Base-by-base conservation (phyloP, 2,797 vertebrate genomes). In the Pelobates cultripes region DNA sequence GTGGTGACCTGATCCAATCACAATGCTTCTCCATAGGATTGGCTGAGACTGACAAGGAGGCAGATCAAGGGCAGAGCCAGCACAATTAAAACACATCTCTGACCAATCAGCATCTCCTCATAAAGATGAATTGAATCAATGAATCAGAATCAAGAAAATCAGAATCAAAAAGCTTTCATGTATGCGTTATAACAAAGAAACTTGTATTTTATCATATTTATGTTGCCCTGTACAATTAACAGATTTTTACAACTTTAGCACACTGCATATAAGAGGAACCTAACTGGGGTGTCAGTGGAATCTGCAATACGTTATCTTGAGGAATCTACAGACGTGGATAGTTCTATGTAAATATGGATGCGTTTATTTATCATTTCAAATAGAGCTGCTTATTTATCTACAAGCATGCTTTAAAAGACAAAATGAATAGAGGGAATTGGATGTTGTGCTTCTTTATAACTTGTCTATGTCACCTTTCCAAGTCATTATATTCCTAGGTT, bases 341-440 rank as follows among this genome's bases (percentile, higher is more conserved):
- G 77, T 86, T 84, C 75, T 80, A 86, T 86, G 86, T 87, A 86
- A 28, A 84, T 82, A 86, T 85, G 85, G 86, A 87, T 89, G 70
- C 85, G 87, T 85, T 3, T 80, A 70, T 66, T 69, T 88, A 87
- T 85, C 88, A 89, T 85, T 85, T 79, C 75, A 64, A 85, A 87
- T 87, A 77, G 76, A 86, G 85, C 84, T 64, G 45, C 80, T 85
- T 85, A 85, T 85, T 89, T 87, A 78, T 0, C 80, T 81, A 66
- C 82, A 88, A 88, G 88, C 73, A 88, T 87, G 70, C 82, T 85
- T 85, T 70, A 61, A 77, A 88, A 82, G 81, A 73, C 2, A 28
- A 87, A 82, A 72, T 51, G 2, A 75, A n/a, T 71, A 82, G 78
- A 44, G 70, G 77, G 78, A 88, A 88, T 89, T 85, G 86, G 3